Percentiles rank a stretch among this genome's conserved stretches.
phyloP scores from a whole-genome alignment of 2,888 invertebrate species.

The Megastigmus dorsalis region DNA sequence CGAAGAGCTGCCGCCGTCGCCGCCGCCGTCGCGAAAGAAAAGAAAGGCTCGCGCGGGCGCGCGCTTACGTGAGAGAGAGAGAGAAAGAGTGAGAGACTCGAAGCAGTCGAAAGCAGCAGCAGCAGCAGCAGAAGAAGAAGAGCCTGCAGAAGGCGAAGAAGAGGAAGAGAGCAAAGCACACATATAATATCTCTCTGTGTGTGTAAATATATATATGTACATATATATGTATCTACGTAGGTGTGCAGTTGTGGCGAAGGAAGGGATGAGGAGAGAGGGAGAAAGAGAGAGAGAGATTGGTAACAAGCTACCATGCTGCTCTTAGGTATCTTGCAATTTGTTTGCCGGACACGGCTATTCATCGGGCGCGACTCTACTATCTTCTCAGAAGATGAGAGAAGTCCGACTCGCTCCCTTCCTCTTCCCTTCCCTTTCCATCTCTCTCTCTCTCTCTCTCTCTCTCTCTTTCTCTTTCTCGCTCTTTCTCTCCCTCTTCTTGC shows the following conservation, averaged over 20 bases:
- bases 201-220: too few species aligned
- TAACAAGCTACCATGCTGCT: slow-evolving; percentile 69
- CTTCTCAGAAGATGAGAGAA: slow-evolving; percentile 67
- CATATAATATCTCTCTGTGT: too few species aligned
- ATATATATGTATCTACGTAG: too few species aligned
- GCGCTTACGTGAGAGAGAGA: too few species aligned
- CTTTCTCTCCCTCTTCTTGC: background rate
- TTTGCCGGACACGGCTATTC: slow-evolving; percentile 73
- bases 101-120: too few species aligned
- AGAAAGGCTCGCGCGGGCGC: too few species aligned
- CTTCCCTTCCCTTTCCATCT: slow-evolving; percentile 13
- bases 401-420: slow-evolving; percentile 57
- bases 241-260: background rate
- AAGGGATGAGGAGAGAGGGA: background rate
- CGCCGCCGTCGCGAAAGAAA: slow-evolving; percentile 27
- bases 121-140: too few species aligned
- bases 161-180: too few species aligned
- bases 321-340: slow-evolving; percentile 72
- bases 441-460: slow-evolving; percentile 11
- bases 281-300: slow-evolving; percentile 56
- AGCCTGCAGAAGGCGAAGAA: too few species aligned
- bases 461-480: background rate
- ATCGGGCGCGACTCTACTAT: slow-evolving; percentile 72
- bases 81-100: too few species aligned
- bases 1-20: slow-evolving; percentile 40